Base-by-base conservation (phyloP, 2,888 invertebrate species). In the Phortica okadai region DNA sequence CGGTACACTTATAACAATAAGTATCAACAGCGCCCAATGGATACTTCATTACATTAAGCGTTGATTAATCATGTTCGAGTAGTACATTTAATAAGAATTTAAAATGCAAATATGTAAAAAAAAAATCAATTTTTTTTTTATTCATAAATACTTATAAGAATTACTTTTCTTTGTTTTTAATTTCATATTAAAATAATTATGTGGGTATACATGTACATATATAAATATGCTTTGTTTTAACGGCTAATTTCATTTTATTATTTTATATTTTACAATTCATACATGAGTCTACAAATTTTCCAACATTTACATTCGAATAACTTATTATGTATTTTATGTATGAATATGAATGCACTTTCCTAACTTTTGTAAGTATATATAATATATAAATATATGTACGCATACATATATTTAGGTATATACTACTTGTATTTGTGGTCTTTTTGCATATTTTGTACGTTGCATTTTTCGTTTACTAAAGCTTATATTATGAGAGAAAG, bases 401-500 rank as follows among this genome's bases (percentile, higher is more conserved):
- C 4, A 33, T 44, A 7, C 45, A 62, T 41, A 4, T 59, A 44
- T n/a, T 7, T 74, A 69, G 58, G 59, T 50, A 21, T 45, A 25
- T 33, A 33, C 33, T 33, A 33, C 11, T 33, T 56, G 25, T 45
- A 64, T 74, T 42, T 73, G 59, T 45, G 41, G 33, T 50, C 41
- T 62, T 45, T 74, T 74, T 54, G n/a, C 33, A 33, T 74, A 66
- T 16, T 78, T 81, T 79, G 78, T 80, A 83, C 79, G 77, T 78
- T 80, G 78, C 73, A 76, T 80, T 77, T 75, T 67, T 76, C 77
- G 59, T 74, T 66, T 69, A 10, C 73, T 75, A 81, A 79, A 78
- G 80, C 86, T 80, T 84, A 84, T 76, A 78, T 21, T 86, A 82
- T 85, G 81, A 84, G 84, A 82, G 73, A 75, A 75, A 54, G 59